Evolutionary conservation across 2,888 invertebrate species (phyloP).

Genomic region (Zygothrica quintamaculata): DNA sequence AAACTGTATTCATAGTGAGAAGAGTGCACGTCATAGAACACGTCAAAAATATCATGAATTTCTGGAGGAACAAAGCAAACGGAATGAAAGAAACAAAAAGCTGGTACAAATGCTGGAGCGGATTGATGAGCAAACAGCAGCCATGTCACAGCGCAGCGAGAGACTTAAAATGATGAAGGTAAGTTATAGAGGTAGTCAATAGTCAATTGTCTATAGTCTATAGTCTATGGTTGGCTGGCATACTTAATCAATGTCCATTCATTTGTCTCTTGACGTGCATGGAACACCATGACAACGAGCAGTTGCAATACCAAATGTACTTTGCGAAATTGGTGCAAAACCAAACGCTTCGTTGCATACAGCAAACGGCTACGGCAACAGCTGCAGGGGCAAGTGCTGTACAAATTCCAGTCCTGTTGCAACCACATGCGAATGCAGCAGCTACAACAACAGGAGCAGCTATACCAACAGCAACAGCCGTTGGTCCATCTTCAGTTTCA

Average conservation of each 20-base stretch:
- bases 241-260: constrained; percentile 25
- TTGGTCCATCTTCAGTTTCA: constrained; percentile 2
- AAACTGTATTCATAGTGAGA: constrained; percentile 75
- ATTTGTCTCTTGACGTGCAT: background rate
- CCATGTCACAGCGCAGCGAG: constrained; percentile 87
- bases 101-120: constrained; percentile 86
- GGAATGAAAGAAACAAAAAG: constrained; percentile 87
- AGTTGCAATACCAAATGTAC: constrained; percentile 84
- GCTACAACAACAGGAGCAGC: constrained; percentile 20
- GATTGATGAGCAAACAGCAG: constrained; percentile 86
- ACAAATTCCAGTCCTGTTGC: constrained; percentile 43
- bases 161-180: constrained; percentile 86
- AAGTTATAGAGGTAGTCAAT: constrained; percentile 48
- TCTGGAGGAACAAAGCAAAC: constrained; percentile 86
- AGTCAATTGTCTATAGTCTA: constrained; percentile 4
- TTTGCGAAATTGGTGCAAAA: constrained; percentile 83
- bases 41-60: constrained; percentile 83
- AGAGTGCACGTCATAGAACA: constrained; percentile 74
- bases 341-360: constrained; percentile 81
- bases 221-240: constrained; percentile 1
- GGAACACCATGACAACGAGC: background rate
- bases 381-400: constrained; percentile 23
- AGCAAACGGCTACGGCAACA: constrained; percentile 61
- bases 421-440: constrained; percentile 40
- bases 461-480: constrained; percentile 12